phyloP scores from a whole-genome alignment of 2,113 vertebrate species.

The Synchiropus splendidus region DNA sequence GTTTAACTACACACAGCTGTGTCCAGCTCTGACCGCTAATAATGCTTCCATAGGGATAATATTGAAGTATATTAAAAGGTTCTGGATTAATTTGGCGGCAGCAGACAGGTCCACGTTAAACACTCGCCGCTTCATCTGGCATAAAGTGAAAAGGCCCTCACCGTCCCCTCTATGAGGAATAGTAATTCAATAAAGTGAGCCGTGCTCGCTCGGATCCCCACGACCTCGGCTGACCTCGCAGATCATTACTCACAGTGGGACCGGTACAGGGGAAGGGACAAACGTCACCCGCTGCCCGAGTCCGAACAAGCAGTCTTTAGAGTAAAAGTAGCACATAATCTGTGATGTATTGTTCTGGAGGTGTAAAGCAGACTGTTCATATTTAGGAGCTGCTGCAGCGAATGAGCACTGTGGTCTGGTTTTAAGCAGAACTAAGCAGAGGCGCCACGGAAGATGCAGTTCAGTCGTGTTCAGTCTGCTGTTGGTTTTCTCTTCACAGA shows the following conservation, averaged over 20 bases:
- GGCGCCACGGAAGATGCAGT: no score
- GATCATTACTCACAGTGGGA: slow-evolving; percentile 48
- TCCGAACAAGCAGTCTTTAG: no score
- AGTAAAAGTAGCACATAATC: no score
- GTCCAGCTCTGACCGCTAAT: no score
- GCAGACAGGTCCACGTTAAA: slow-evolving; percentile 1
- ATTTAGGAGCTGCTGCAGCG: no score
- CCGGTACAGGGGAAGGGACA: slow-evolving; percentile 37
- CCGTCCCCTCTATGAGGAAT: slow-evolving; percentile 12
- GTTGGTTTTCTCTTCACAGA: no score
- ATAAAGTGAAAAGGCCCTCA: slow-evolving; percentile 5
- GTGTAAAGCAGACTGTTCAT: no score
- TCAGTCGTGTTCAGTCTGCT: no score
- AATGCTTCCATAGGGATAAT: neutral
- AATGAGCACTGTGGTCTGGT: no score
- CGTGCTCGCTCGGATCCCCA: slow-evolving; percentile 30
- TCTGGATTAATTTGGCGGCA: neutral
- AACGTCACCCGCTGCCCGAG: slow-evolving; percentile 41
- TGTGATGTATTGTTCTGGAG: no score
- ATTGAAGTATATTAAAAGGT: neutral
- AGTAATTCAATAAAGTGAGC: slow-evolving; percentile 43
- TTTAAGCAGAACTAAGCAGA: no score
- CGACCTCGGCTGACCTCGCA: slow-evolving; percentile 48
- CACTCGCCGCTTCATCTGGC: slow-evolving; percentile 5
- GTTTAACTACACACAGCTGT: no score